phyloP scores from a whole-genome alignment of 2,113 vertebrate species.

The Plecturocebus donacophilus region DNA sequence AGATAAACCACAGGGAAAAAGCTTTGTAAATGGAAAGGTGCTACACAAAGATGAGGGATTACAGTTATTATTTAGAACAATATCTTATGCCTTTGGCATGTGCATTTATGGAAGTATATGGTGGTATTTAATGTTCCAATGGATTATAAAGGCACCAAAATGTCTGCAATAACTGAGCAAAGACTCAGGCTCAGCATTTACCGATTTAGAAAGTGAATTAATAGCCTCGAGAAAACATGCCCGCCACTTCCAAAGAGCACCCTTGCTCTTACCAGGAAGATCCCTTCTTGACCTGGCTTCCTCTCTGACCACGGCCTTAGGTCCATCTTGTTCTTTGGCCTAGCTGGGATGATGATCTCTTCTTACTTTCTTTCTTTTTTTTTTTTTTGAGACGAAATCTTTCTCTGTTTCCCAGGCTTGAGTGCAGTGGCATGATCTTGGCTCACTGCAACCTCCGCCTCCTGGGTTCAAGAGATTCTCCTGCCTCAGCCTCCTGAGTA shows the following conservation, averaged over 20 bases:
- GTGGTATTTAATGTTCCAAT: background rate
- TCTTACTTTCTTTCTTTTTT: background rate
- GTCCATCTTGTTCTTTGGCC: background rate
- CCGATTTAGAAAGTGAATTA: background rate
- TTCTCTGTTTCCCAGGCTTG: too few relatives aligned
- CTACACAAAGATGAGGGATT: background rate
- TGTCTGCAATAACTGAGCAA: background rate
- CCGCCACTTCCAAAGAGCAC: background rate
- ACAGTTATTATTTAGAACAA: background rate
- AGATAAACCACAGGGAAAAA: conserved; percentile 33
- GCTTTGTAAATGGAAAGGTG: background rate
- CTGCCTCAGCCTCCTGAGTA: too few relatives aligned
- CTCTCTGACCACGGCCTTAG: background rate
- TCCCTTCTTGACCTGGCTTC: background rate
- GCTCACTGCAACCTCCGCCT: too few relatives aligned
- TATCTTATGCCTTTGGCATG: background rate
- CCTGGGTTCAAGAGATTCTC: too few relatives aligned
- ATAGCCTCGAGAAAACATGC: background rate
- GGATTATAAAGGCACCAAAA: background rate
- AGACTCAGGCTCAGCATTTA: background rate
- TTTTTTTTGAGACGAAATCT: too few relatives aligned
- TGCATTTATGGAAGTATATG: background rate
- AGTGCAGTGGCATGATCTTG: too few relatives aligned
- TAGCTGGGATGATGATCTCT: background rate
- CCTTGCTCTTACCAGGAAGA: background rate